These are phyloP conservation scores for Holothuria scabra DNA, from an alignment of 53 echinoderm and acorn worm species.

Conservation along the genomic window DNA sequence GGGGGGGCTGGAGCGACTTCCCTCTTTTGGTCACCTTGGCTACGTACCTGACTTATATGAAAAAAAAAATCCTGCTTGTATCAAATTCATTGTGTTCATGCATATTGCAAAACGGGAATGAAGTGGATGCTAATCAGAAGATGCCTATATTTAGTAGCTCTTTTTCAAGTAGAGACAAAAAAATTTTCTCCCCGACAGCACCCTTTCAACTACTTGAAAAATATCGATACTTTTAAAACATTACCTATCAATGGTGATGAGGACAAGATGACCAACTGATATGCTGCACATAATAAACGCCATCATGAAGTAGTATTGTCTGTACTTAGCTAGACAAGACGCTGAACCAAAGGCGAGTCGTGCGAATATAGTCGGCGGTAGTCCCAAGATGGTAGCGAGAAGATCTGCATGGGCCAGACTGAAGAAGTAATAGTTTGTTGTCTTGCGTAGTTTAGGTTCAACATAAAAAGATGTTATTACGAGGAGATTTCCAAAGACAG, in stretches of 20 bases:
- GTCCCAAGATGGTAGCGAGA: slow-evolving; percentile 19
- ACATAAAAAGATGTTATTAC: slow-evolving; percentile 33
- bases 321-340: slow-evolving; percentile 31
- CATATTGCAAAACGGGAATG: no score
- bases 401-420: slow-evolving; percentile 46
- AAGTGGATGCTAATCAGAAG: no score
- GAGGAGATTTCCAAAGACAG: slow-evolving; percentile 25
- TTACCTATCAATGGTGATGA: slow-evolving; percentile 45
- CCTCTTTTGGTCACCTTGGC: no score
- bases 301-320: slow-evolving; percentile 40
- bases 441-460: slow-evolving; percentile 35
- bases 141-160: no score
- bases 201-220: no score
- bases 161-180: no score
- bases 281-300: slow-evolving; percentile 48
- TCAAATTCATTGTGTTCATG: no score
- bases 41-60: no score
- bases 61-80: no score
- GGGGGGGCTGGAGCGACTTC: no score
- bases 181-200: no score
- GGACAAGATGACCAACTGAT: slow-evolving; percentile 34
- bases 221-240: no score
- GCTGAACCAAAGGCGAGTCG: slow-evolving; percentile 21
- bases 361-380: slow-evolving; percentile 19
- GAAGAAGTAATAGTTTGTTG: slow-evolving; percentile 33